Evolutionary conservation across 2,113 vertebrate genomes (phyloP).

Genomic region (Oreotrochilus melanogaster): DNA sequence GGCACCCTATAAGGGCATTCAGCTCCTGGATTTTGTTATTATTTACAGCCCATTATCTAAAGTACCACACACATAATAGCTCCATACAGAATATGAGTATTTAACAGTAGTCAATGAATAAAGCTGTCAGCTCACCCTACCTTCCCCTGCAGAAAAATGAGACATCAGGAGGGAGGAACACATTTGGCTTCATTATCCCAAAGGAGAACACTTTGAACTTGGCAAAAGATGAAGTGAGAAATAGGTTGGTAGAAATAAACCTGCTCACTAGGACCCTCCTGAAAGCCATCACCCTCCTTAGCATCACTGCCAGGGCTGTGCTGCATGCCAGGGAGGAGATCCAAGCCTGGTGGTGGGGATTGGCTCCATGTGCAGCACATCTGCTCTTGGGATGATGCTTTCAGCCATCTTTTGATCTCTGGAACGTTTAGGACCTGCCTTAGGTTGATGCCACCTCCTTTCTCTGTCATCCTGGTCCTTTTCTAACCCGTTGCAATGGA

Average conservation of each 20-base stretch:
- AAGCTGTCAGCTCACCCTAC: not conserved
- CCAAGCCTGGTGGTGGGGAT: fast-evolving
- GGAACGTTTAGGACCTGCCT: not conserved
- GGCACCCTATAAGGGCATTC: not conserved
- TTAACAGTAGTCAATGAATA: constrained; percentile 49
- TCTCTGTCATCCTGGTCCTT: not conserved
- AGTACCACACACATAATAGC: constrained; percentile 3
- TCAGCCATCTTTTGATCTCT: not conserved
- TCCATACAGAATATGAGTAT: not conserved
- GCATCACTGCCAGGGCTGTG: not conserved
- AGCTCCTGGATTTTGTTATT: not conserved
- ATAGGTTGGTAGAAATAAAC: not conserved
- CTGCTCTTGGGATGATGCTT: not conserved
- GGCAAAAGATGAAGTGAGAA: not conserved
- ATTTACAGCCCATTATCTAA: constrained; percentile 6
- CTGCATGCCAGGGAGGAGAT: too few relatives aligned
- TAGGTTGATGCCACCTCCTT: not conserved
- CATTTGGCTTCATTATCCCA: not conserved
- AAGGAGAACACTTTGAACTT: not conserved
- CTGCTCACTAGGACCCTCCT: not conserved
- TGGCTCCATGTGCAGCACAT: fast-evolving
- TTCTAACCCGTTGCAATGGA: fast-evolving
- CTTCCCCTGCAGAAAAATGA: not conserved
- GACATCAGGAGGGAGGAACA: not conserved
- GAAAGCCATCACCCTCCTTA: not conserved